These are phyloP conservation scores for Eledone cirrhosa DNA, from an alignment of 2,888 invertebrate genomes.

Conservation along the genomic window DNA sequence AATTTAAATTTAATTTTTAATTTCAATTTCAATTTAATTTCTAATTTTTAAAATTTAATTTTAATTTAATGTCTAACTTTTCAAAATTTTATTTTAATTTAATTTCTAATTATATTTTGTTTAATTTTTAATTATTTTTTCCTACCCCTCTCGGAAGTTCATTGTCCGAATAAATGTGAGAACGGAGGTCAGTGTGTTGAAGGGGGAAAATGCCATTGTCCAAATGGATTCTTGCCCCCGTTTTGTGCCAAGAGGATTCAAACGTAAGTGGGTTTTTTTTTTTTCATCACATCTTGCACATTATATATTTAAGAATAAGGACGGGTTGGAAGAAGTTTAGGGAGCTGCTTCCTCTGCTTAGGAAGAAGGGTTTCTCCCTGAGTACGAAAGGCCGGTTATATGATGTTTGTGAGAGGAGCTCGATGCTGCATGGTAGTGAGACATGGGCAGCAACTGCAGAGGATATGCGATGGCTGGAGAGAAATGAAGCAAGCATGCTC, in stretches of 20 bases:
- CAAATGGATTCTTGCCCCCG: background rate
- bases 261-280: background rate
- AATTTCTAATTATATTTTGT: background rate
- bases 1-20: background rate
- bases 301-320: no score
- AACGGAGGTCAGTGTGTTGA: background rate
- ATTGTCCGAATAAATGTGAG: constrained; percentile 3
- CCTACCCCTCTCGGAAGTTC: background rate
- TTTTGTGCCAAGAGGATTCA: background rate
- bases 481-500: no score
- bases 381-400: no score
- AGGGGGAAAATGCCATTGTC: background rate
- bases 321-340: no score
- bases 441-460: no score
- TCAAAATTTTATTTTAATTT: background rate
- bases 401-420: no score
- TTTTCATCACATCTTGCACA: no score
- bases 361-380: no score
- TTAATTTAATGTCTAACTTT: background rate
- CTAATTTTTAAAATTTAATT: background rate
- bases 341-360: no score
- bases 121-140: background rate
- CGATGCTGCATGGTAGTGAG: no score
- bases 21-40: background rate
- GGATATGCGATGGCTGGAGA: no score